Evolutionary conservation across 1,140 invertebrate genomes (phyloP).

Genomic region (Pseudomyrmex flavicornis): DNA sequence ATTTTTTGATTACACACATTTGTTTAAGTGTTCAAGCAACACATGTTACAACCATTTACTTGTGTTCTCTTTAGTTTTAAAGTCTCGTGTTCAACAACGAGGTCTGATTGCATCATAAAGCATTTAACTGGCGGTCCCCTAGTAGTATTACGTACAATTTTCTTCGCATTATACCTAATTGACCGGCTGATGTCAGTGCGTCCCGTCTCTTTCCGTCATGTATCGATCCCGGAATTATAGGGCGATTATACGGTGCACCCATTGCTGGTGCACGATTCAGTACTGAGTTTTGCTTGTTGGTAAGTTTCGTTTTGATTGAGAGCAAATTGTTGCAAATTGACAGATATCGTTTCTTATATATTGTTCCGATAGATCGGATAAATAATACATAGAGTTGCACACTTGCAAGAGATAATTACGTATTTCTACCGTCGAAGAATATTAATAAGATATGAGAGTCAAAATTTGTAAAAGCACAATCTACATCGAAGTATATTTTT

Average conservation of each 20-base stretch:
- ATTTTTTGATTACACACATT: no score
- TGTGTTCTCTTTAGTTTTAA: constrained; percentile 12
- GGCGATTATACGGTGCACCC: constrained; percentile 64
- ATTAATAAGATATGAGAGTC: not conserved
- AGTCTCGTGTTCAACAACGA: constrained; percentile 18
- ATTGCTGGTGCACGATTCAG: constrained; percentile 59
- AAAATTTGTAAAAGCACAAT: not conserved
- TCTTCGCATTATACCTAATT: constrained; percentile 75
- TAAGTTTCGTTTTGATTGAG: constrained; percentile 7
- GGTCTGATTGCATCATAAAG: constrained; percentile 55
- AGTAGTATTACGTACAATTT: constrained; percentile 69
- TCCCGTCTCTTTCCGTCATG: constrained; percentile 58
- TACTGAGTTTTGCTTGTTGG: constrained; percentile 27
- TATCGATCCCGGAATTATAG: constrained; percentile 69
- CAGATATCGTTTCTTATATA: not conserved
- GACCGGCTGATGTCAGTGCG: constrained; percentile 68
- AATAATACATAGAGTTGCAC: constrained; percentile 30
- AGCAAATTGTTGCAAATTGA: constrained; percentile 18
- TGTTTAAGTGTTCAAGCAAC: no score
- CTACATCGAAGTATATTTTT: not conserved
- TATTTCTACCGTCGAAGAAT: not conserved
- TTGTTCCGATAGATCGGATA: not conserved
- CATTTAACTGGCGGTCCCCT: constrained; percentile 50
- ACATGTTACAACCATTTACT: not conserved
- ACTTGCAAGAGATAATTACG: not conserved